These are phyloP conservation scores for Furnarius figulus DNA, from an alignment of 2,113 vertebrate species.

Conservation along the genomic window DNA sequence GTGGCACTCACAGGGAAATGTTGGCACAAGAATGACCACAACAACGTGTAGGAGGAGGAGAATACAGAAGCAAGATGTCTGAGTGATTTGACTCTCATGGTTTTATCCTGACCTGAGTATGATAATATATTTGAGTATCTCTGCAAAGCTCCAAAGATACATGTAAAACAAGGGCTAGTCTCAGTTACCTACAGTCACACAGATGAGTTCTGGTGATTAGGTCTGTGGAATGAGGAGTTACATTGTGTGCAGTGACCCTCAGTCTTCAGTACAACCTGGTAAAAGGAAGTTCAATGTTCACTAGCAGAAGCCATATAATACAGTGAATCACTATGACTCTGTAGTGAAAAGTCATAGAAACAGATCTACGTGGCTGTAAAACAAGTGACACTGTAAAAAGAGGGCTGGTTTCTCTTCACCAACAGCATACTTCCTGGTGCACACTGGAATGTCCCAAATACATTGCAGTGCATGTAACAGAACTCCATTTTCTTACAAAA, in stretches of 20 bases:
- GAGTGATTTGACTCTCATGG: not conserved
- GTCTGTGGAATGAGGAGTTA: not conserved
- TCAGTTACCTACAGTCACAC: not conserved
- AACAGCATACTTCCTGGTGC: not conserved
- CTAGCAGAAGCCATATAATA: not conserved
- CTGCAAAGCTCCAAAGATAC: not conserved
- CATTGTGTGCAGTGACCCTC: not conserved
- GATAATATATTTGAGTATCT: not conserved
- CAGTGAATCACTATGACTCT: not conserved
- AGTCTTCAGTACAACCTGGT: not conserved
- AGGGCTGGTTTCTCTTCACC: not conserved
- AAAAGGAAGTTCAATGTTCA: not conserved
- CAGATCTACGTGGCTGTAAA: not conserved
- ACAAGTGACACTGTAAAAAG: not conserved
- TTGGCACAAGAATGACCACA: not conserved
- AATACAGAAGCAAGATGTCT: not conserved
- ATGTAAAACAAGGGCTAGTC: not conserved
- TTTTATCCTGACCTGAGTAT: not conserved
- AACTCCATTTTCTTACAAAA: not conserved
- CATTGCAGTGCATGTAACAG: not conserved
- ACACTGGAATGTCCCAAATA: not conserved
- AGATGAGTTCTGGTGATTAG: not conserved
- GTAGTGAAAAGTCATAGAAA: not conserved
- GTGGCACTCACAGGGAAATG: not conserved
- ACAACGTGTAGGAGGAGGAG: not conserved